Base-by-base conservation (phyloP, 2,113 vertebrate genomes). In the Thalassarche chlororhynchos region DNA sequence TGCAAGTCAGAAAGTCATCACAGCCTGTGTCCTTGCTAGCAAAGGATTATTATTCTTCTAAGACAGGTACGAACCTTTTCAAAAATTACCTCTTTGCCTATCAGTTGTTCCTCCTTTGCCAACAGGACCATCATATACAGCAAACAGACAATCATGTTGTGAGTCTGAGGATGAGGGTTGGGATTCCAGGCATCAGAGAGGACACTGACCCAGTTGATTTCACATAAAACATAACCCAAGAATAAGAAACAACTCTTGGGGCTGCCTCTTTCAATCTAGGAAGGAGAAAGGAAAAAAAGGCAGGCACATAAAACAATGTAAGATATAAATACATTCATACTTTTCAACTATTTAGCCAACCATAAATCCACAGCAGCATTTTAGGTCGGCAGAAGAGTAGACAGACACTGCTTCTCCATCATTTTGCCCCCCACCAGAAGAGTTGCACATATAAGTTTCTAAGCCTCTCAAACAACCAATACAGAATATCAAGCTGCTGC, bases 171-270 rank as follows among this genome's bases (percentile, higher is more conserved):
- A 47, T 87, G 96, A 4, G 99, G 98, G 52, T 81, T 98, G 21
- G 98, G 98, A 78, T 98, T 98, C 97, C 99, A 98, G 86, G 99
- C 98, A 94, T 99, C 98, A 60, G 99, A 99, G 12, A 99, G 98
- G 51, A 99, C 99, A 68, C 99, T 99, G 97, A 99, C 97, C 99
- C 99, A 99, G 96, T 99, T 99, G 55, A 99, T 99, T 86, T 99
- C 98, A 97, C 99, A 99, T 29, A 99, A 98, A 52, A 99, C 95
- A 66, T 98, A 99, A 32, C 99, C 99, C 95, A 99, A 76, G 94
- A 99, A 99, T 34, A 99, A 97, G 97, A 99, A 99, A 95, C 99
- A 99, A 96, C 99, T 99, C 97, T 99, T 99, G 52, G 99, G 99
- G 68, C 99, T 99, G 95, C 99, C 99, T 98, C 99, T 98, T 98